Conservation (phyloP, 1,140 invertebrate genomes). For the Panagrolaimus sp. region DNA sequence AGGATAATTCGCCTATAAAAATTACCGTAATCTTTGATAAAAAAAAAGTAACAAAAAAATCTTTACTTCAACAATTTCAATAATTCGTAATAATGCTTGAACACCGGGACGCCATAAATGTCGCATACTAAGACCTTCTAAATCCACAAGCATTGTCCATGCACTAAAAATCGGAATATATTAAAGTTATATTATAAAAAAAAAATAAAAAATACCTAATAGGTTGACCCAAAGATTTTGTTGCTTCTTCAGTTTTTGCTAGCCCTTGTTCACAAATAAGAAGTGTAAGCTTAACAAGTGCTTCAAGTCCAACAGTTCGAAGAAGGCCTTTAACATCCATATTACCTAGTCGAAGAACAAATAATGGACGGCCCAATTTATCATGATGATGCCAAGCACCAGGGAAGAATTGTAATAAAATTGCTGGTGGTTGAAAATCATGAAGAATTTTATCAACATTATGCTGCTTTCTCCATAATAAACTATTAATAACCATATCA, state of each 20-base stretch:
- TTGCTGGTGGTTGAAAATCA: conserved; percentile 75
- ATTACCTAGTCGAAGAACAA: conserved; percentile 69
- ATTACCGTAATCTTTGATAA: no score
- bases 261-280: conserved; percentile 86
- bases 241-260: conserved; percentile 81
- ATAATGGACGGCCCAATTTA: conserved; percentile 79
- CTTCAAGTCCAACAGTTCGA: conserved; percentile 69
- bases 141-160: conserved; percentile 82
- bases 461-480: conserved; percentile 87
- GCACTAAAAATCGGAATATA: conserved; percentile 55
- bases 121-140: conserved; percentile 88
- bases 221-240: conserved; percentile 71
- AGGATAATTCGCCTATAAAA: conserved; percentile 74
- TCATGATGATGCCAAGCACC: conserved; percentile 90
- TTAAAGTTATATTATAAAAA: not conserved
- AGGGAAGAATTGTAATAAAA: conserved; percentile 81
- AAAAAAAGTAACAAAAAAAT: not conserved
- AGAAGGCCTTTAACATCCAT: conserved; percentile 57
- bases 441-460: conserved; percentile 78
- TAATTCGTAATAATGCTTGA: conserved; percentile 79
- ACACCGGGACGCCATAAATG: conserved; percentile 89
- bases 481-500: conserved; percentile 80
- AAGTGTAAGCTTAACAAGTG: conserved; percentile 86
- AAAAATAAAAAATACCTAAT: conserved; percentile 42
- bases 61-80: conserved; percentile 76